A percentile compares a stretch with the other conserved stretches of the same genome.
Conservation (phyloP, 2,888 invertebrate species). For the Amblyjoppa fuscipennis region DNA sequence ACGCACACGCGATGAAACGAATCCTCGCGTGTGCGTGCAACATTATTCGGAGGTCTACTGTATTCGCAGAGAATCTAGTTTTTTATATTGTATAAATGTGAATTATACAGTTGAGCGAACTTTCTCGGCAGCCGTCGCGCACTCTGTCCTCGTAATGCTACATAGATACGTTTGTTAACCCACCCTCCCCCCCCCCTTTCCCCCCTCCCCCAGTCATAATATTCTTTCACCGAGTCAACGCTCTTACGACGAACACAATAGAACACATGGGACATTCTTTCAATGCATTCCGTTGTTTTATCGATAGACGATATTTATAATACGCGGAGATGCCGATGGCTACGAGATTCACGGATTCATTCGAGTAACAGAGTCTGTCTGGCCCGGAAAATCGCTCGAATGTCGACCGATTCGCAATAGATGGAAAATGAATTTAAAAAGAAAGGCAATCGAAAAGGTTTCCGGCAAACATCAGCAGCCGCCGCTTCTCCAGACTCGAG, state of each 20-base stretch:
- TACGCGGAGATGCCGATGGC: slow-evolving; percentile 44
- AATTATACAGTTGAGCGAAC: slow-evolving; percentile 75
- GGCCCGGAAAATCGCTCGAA: slow-evolving; percentile 19
- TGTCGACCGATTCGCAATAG: slow-evolving; percentile 6
- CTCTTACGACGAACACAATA: not conserved
- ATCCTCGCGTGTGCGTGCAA: slow-evolving; percentile 71
- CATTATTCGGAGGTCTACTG: slow-evolving; percentile 74
- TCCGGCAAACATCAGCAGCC: slow-evolving; percentile 1
- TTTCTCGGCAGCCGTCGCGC: slow-evolving; percentile 75
- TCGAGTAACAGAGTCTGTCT: slow-evolving; percentile 1
- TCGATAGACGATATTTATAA: slow-evolving; percentile 44
- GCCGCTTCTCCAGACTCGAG: not conserved
- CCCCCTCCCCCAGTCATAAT: slow-evolving; percentile 17
- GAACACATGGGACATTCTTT: slow-evolving; percentile 57
- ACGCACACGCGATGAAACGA: slow-evolving; percentile 61
- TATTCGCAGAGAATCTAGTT: slow-evolving; percentile 81
- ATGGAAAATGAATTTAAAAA: not conserved
- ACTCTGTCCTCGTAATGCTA: slow-evolving; percentile 12
- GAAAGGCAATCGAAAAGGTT: not conserved
- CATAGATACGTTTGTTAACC: not conserved
- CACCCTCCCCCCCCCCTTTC: not conserved
- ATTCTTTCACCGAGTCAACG: slow-evolving; percentile 22
- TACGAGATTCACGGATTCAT: slow-evolving; percentile 29
- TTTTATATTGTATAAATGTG: slow-evolving; percentile 80
- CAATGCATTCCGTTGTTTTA: slow-evolving; percentile 65